A percentile compares a stretch with the other conserved stretches of the same genome.
Evolutionary conservation across 2,113 vertebrate species (phyloP).

Genomic region (Centrocercus urophasianus): DNA sequence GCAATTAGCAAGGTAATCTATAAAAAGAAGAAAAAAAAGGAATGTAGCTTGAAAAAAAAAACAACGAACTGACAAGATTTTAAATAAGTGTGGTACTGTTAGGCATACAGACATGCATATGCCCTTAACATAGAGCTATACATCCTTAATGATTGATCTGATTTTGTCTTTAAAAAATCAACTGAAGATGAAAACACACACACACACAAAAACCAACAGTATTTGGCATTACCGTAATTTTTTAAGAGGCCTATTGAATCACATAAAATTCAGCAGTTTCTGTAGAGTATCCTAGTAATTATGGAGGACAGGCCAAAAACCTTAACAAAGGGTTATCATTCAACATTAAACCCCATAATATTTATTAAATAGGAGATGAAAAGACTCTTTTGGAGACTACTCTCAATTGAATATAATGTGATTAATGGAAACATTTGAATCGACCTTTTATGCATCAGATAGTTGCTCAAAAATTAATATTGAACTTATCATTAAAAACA

Average conservation of each 20-base stretch:
- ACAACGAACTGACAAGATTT: not conserved
- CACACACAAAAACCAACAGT: not conserved
- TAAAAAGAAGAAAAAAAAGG: no score
- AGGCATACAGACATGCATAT: not conserved
- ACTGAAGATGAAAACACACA: not conserved
- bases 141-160: not conserved
- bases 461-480: not conserved
- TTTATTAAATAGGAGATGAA: not conserved
- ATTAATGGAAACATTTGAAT: not conserved
- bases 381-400: not conserved
- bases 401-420: not conserved
- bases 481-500: no score
- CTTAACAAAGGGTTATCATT: not conserved
- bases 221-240: accelerated
- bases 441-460: not conserved
- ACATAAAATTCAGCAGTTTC: not conserved
- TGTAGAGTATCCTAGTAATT: not conserved
- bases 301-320: not conserved
- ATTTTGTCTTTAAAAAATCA: not conserved
- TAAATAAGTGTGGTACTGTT: not conserved
- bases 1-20: not conserved
- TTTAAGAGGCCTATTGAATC: not conserved
- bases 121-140: not conserved
- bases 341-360: not conserved
- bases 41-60: not conserved